Conservation (phyloP, 2,113 vertebrate genomes). For the Neogobius melanostomus region DNA sequence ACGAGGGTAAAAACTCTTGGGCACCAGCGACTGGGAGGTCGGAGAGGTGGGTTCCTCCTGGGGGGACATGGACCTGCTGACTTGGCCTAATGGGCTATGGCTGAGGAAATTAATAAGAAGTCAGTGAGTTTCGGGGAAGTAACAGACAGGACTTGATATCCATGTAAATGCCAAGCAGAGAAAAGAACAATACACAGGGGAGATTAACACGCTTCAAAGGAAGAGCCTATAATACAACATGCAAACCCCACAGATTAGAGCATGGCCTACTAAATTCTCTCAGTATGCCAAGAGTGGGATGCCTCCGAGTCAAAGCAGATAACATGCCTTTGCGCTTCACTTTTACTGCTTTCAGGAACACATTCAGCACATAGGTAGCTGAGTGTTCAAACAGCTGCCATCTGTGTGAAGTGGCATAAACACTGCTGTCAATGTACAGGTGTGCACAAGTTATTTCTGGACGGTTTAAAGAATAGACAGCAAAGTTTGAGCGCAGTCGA, state of each 20-base stretch:
- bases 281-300: conserved; percentile 25
- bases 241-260: conserved; percentile 3
- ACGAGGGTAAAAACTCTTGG: conserved; percentile 96
- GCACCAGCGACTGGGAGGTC: conserved; percentile 83
- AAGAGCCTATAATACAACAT: neutral
- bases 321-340: conserved; percentile 40
- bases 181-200: conserved; percentile 4
- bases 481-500: conserved; percentile 53
- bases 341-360: conserved; percentile 19
- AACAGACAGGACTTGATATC: neutral
- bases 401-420: conserved; percentile 36
- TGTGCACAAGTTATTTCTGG: conserved; percentile 60
- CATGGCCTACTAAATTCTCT: conserved; percentile 4
- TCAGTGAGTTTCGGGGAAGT: neutral
- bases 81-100: conserved; percentile 56
- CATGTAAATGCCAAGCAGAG: neutral
- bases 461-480: conserved; percentile 48
- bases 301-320: conserved; percentile 41
- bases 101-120: conserved; percentile 13
- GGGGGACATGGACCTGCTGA: conserved; percentile 77
- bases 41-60: conserved; percentile 87
- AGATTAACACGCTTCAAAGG: neutral
- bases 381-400: conserved; percentile 29
- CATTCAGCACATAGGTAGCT: conserved; percentile 41
- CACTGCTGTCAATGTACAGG: conserved; percentile 49